A percentile compares a stretch with the other conserved stretches of the same genome.
phyloP scores from a whole-genome alignment of 2,797 vertebrate genomes.

The Corythornis leucogaster region DNA sequence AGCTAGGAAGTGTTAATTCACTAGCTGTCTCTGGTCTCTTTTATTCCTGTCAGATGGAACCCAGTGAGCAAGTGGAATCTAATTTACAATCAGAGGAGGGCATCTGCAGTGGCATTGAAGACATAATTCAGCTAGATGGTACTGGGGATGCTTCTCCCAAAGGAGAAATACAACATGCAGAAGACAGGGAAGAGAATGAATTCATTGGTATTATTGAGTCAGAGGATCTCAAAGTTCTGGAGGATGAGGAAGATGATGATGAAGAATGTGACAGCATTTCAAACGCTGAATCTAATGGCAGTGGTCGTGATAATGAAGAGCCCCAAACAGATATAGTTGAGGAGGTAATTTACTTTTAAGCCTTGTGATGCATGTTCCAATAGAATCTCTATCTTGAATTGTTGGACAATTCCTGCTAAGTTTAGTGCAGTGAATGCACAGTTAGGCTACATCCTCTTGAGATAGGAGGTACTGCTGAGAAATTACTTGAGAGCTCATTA shows the following conservation, averaged over 20 bases:
- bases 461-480: not conserved
- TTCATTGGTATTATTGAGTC: slow-evolving; percentile 86
- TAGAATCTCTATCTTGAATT: not conserved
- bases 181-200: slow-evolving; percentile 85
- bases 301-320: slow-evolving; percentile 81
- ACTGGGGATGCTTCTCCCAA: slow-evolving; percentile 84
- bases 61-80: slow-evolving; percentile 38
- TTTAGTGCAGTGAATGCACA: not conserved
- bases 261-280: slow-evolving; percentile 83
- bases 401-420: not conserved
- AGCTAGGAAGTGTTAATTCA: not conserved
- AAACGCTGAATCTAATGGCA: slow-evolving; percentile 60
- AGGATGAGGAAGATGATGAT: slow-evolving; percentile 77
- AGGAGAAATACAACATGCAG: slow-evolving; percentile 74
- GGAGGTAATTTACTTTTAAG: slow-evolving; percentile 67
- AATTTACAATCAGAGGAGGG: slow-evolving; percentile 20
- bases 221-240: slow-evolving; percentile 86
- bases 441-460: not conserved
- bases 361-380: not conserved
- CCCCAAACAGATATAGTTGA: slow-evolving; percentile 76
- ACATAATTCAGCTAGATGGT: slow-evolving; percentile 92
- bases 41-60: slow-evolving; percentile 27
- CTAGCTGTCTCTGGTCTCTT: not conserved
- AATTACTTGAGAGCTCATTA: not conserved
- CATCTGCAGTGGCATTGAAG: slow-evolving; percentile 78